phyloP scores from a whole-genome alignment of 2,888 invertebrate genomes.

The Liopterus haemorrhoidalis region DNA sequence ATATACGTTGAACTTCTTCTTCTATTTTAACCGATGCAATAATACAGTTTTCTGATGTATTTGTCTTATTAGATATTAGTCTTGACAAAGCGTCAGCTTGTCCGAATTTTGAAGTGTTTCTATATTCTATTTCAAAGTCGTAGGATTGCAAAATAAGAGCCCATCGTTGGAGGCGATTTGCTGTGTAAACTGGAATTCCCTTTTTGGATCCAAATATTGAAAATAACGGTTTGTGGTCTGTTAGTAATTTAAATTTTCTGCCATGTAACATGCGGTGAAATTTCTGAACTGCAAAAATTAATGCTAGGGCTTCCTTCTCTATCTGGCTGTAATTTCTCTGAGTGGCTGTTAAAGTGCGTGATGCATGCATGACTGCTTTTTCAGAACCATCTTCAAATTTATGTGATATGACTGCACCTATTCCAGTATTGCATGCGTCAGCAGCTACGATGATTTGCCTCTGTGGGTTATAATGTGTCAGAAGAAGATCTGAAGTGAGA shows the following conservation, averaged over 20 bases:
- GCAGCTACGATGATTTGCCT: not conserved
- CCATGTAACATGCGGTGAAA: too few relatives aligned
- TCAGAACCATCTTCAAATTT: not conserved
- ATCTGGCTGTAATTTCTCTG: conserved; percentile 39
- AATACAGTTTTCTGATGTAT: not conserved
- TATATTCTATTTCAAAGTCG: conserved; percentile 30
- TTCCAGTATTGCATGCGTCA: not conserved
- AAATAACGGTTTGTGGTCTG: conserved; percentile 37
- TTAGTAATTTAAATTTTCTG: conserved; percentile 36
- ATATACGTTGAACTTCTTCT: conserved; percentile 1
- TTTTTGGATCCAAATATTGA: conserved; percentile 37
- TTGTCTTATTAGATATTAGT: conserved; percentile 20
- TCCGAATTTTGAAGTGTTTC: conserved; percentile 29
- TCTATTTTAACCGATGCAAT: not conserved
- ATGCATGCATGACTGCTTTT: conserved; percentile 28
- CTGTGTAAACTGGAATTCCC: conserved; percentile 27
- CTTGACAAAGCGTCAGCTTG: conserved; percentile 31
- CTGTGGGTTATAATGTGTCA: not conserved
- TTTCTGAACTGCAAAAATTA: too few relatives aligned
- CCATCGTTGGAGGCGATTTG: conserved; percentile 31
- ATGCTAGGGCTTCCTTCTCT: conserved; percentile 39
- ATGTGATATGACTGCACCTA: not conserved
- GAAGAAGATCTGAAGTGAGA: not conserved
- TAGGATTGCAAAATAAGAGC: conserved; percentile 29
- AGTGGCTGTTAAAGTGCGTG: conserved; percentile 34